phyloP scores from a whole-genome alignment of 2,113 vertebrate genomes.

The Alouatta palliata region DNA sequence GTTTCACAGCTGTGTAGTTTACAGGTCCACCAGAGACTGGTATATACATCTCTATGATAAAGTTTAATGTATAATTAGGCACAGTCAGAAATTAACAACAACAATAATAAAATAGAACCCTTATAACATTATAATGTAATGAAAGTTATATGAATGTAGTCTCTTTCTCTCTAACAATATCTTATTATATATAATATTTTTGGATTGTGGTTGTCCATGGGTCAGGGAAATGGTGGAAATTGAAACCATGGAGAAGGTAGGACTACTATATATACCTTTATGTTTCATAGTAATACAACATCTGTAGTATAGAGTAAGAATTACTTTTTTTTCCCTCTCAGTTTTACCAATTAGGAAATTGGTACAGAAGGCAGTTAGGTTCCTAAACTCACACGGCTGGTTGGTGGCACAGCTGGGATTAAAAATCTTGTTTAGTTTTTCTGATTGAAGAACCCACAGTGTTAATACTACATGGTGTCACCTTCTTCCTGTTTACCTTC shows the following conservation, averaged over 20 bases:
- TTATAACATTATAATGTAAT: not conserved
- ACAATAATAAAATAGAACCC: not conserved
- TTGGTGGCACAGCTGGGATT: constrained; percentile 15
- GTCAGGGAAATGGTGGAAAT: not conserved
- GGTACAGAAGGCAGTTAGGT: not conserved
- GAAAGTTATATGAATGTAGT: not conserved
- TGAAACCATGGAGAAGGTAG: no score
- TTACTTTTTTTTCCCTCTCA: not conserved
- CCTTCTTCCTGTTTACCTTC: not conserved
- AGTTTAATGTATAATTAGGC: not conserved
- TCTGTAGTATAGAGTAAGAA: not conserved
- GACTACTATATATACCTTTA: not conserved
- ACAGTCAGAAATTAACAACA: not conserved
- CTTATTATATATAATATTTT: not conserved
- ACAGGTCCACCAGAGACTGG: not conserved
- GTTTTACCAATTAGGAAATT: constrained; percentile 7
- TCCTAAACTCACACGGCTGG: not conserved
- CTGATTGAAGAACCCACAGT: not conserved
- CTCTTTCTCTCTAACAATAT: not conserved
- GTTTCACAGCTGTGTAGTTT: not conserved
- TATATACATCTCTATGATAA: not conserved
- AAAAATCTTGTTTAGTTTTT: not conserved
- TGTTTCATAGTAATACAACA: not conserved
- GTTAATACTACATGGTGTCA: not conserved
- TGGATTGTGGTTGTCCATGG: not conserved